Evolutionary conservation across 2,113 vertebrate genomes (phyloP).

Genomic region (Dermatemys mawii): DNA sequence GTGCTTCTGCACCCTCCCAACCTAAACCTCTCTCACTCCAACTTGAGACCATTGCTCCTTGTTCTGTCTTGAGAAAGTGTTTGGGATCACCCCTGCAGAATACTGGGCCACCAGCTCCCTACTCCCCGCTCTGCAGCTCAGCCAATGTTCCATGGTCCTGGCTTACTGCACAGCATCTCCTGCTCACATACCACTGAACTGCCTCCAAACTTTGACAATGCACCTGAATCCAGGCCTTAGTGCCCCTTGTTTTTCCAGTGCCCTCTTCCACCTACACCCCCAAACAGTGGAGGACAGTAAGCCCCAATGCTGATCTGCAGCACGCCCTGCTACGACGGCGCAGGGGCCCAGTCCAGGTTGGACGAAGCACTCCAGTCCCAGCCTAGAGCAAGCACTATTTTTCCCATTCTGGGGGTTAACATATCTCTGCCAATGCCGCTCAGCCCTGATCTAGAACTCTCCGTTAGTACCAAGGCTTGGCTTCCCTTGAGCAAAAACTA

Average conservation of each 20-base stretch:
- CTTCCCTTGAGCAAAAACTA: background rate
- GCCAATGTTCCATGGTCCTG: background rate
- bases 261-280: background rate
- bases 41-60: too few relatives aligned
- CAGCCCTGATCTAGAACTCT: background rate
- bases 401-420: background rate
- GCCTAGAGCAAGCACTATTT: background rate
- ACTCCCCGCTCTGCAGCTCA: background rate
- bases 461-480: background rate
- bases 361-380: background rate
- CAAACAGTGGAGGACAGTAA: background rate
- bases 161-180: background rate
- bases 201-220: background rate
- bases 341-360: background rate
- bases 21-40: too few relatives aligned
- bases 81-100: background rate
- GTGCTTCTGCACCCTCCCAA: too few relatives aligned
- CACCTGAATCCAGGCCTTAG: background rate
- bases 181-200: fast-evolving
- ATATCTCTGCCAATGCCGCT: background rate
- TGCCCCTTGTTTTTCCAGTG: background rate
- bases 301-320: background rate
- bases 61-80: background rate
- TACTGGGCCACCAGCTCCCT: background rate
- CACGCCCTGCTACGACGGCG: background rate